Percentiles rank a stretch among this genome's conserved stretches.
These are phyloP conservation scores for Catalaphyllia jardinei DNA, from an alignment of 64 coral and sea anemone species.

Conservation along the genomic window DNA sequence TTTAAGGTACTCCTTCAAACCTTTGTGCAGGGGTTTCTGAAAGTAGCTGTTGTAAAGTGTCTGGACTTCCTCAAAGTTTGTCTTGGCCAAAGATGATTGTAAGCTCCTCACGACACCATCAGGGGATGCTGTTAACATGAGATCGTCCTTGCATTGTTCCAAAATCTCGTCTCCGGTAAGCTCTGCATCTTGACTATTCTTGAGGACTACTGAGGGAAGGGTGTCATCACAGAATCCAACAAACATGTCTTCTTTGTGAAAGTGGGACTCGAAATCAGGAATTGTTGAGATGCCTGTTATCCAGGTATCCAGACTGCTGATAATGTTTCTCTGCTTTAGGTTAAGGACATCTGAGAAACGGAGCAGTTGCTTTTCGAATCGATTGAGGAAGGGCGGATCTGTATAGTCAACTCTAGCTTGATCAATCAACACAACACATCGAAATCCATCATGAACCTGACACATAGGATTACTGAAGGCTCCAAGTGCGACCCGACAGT, in stretches of 20 bases:
- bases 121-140: constrained; percentile 76
- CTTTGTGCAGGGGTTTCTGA: constrained; percentile 68
- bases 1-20: constrained; percentile 53
- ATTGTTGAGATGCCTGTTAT: constrained; percentile 53
- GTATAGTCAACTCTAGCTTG: constrained; percentile 63
- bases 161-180: constrained; percentile 45
- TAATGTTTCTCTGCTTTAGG: constrained; percentile 30
- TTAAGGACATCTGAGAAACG: constrained; percentile 69
- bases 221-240: constrained; percentile 74
- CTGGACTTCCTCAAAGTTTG: constrained; percentile 37
- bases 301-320: constrained; percentile 49
- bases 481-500: constrained; percentile 79
- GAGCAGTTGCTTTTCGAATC: constrained; percentile 80
- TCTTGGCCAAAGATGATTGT: constrained; percentile 37
- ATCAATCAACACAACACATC: constrained; percentile 75
- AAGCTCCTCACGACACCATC: constrained; percentile 69
- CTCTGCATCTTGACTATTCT: constrained; percentile 32
- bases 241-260: constrained; percentile 59
- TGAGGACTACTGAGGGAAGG: constrained; percentile 60
- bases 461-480: constrained; percentile 83
- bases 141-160: constrained; percentile 60
- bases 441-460: constrained; percentile 75
- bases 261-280: constrained; percentile 11
- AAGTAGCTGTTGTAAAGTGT: constrained; percentile 59
- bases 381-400: constrained; percentile 73